Conservation (phyloP, 2,113 vertebrate genomes). For the Azemiops feae region DNA sequence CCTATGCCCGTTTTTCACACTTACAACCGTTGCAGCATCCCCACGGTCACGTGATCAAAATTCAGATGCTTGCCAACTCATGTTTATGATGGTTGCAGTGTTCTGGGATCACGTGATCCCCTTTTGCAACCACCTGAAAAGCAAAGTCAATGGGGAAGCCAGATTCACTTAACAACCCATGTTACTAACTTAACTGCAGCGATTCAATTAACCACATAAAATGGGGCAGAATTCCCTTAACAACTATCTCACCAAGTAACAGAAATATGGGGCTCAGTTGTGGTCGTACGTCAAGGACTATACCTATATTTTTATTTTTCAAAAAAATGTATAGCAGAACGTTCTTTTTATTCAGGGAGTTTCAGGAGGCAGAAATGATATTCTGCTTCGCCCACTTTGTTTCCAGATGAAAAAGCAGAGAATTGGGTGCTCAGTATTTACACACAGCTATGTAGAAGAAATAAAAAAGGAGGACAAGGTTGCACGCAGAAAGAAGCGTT, state of each 20-base stretch:
- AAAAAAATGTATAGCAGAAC: background rate
- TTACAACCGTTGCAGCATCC: background rate
- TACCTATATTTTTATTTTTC: background rate
- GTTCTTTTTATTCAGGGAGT: background rate
- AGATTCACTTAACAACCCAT: background rate
- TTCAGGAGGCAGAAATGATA: background rate
- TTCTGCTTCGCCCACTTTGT: background rate
- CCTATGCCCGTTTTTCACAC: background rate
- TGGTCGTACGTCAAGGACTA: too few relatives aligned
- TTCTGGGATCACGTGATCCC: background rate
- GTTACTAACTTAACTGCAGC: background rate
- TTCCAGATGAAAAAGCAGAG: background rate
- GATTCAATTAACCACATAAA: background rate
- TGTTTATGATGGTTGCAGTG: background rate
- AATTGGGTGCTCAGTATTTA: background rate
- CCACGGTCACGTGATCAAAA: background rate
- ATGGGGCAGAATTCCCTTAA: background rate
- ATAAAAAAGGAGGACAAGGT: background rate
- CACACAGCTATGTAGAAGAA: background rate
- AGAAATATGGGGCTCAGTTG: background rate
- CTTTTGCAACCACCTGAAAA: background rate
- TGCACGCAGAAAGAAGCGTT: background rate
- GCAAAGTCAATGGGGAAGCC: background rate
- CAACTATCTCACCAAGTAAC: background rate
- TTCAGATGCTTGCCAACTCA: background rate